phyloP scores from a whole-genome alignment of 2,888 invertebrate species.

The Lingula anatina region DNA sequence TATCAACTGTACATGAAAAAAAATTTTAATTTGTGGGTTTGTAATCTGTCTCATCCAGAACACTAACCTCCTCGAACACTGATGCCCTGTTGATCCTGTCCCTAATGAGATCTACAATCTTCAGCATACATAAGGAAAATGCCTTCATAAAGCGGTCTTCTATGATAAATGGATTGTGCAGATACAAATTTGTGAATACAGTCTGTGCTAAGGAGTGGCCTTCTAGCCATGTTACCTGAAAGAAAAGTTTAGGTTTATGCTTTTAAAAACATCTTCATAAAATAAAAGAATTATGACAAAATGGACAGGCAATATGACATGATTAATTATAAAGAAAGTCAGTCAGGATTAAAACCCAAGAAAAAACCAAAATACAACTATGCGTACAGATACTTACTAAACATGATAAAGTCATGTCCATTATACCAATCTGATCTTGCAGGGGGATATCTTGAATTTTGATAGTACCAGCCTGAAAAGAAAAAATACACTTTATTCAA shows the following conservation, averaged over 20 bases:
- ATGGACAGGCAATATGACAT: no score
- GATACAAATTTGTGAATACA: slow-evolving; percentile 90
- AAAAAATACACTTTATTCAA: no score
- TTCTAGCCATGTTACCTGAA: slow-evolving; percentile 84
- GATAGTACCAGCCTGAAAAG: slow-evolving; percentile 62
- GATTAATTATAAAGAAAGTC: slow-evolving; percentile 1
- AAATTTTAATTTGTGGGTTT: no score
- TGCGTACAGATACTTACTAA: slow-evolving; percentile 57
- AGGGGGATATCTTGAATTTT: slow-evolving; percentile 61
- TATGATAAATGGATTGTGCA: slow-evolving; percentile 84
- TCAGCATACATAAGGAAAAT: slow-evolving; percentile 81
- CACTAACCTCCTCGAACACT: slow-evolving; percentile 49
- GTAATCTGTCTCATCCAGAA: no score
- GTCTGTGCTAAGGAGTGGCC: slow-evolving; percentile 85
- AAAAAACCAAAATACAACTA: no score
- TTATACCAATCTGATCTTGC: slow-evolving; percentile 82
- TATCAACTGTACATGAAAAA: no score
- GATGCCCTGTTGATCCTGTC: slow-evolving; percentile 59
- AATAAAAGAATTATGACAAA: background rate
- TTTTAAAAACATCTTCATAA: no score
- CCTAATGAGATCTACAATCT: slow-evolving; percentile 81
- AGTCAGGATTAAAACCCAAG: background rate
- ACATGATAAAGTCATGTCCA: slow-evolving; percentile 89
- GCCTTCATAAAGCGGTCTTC: slow-evolving; percentile 76
- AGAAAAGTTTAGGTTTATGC: background rate